phyloP scores from a whole-genome alignment of 2,888 invertebrate genomes.

The Melieria omissa region DNA sequence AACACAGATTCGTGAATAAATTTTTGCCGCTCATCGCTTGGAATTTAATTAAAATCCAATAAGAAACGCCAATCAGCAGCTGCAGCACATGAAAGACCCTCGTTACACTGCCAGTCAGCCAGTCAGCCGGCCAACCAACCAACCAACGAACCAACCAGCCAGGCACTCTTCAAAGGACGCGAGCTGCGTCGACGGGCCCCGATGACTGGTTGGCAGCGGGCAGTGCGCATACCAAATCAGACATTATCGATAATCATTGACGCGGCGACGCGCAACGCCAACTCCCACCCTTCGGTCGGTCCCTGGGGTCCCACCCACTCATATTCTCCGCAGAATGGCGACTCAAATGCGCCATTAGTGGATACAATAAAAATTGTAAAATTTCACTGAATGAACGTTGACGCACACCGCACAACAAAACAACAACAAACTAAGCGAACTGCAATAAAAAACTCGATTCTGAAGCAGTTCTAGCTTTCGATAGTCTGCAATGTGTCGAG shows the following conservation, averaged over 20 bases:
- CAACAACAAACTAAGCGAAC: constrained; percentile 19
- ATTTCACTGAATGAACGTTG: constrained; percentile 6
- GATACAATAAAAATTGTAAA: constrained; percentile 48
- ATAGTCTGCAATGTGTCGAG: not conserved
- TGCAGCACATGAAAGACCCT: not conserved
- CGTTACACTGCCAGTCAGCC: not conserved
- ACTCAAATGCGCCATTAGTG: constrained; percentile 47
- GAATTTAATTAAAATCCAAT: constrained; percentile 36
- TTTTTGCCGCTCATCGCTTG: constrained; percentile 26
- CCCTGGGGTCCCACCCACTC: too few species aligned
- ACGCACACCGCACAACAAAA: not conserved
- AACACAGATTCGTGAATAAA: constrained; percentile 19
- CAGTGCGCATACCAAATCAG: constrained; percentile 7
- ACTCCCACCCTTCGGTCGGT: too few species aligned
- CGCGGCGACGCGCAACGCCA: not conserved
- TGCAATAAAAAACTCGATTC: too few species aligned
- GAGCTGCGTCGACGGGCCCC: not conserved
- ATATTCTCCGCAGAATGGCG: constrained; percentile 41
- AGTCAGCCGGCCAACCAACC: too few species aligned
- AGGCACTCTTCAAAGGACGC: too few species aligned
- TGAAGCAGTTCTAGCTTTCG: not conserved
- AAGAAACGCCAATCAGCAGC: constrained; percentile 33
- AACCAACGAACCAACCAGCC: too few species aligned
- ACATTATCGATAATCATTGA: constrained; percentile 27
- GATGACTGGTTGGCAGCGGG: not conserved